Conservation (phyloP, 2,888 invertebrate genomes). For the Tenthredo livida region DNA sequence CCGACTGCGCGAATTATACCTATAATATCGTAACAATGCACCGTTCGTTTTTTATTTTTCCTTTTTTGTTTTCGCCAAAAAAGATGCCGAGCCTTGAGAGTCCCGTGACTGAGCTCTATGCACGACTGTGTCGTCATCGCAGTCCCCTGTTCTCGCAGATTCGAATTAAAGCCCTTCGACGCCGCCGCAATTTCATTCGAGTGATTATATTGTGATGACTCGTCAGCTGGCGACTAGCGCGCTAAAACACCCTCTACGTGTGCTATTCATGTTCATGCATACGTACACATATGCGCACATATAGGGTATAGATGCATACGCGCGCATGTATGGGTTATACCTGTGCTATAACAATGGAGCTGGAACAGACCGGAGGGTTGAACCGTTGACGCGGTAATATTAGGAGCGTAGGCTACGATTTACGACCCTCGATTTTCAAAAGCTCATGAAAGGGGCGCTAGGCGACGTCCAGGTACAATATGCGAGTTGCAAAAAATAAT, state of each 20-base stretch:
- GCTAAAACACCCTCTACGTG: conserved; percentile 1
- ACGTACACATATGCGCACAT: neutral
- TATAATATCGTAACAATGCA: neutral
- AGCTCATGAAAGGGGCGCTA: neutral
- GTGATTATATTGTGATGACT: neutral
- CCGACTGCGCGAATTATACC: neutral
- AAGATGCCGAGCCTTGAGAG: neutral
- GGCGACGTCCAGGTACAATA: neutral
- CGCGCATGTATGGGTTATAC: neutral
- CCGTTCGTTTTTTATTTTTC: neutral
- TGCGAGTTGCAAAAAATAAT: conserved; percentile 2
- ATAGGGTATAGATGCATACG: neutral
- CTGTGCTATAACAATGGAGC: conserved; percentile 19
- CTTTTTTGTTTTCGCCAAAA: neutral
- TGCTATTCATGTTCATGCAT: neutral
- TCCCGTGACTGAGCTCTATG: neutral
- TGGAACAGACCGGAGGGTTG: conserved; percentile 38
- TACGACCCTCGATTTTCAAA: conserved; percentile 13
- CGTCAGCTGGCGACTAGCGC: conserved; percentile 9
- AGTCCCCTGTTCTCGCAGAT: neutral
- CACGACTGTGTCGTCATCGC: neutral
- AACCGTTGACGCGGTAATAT: conserved; percentile 35
- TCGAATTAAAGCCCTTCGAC: neutral
- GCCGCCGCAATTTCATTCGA: conserved; percentile 3
- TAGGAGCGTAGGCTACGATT: conserved; percentile 3